Base-by-base conservation (phyloP, 1,140 invertebrate species). In the Glossosoma conforme region DNA sequence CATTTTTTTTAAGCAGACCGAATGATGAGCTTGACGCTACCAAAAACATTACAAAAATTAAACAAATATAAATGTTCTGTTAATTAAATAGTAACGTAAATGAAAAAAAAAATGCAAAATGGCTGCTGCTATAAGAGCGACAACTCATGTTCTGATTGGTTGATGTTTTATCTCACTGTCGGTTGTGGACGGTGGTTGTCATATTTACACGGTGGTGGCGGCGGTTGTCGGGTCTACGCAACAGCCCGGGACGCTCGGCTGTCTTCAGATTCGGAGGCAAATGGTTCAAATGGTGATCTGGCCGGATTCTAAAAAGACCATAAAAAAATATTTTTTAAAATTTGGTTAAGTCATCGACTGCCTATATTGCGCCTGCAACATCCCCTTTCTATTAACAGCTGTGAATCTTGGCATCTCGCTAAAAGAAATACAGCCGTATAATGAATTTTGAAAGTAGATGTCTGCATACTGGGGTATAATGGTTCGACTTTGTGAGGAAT, bases 241-340 rank as follows among this genome's bases (percentile, higher is more conserved):
- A 44, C 41, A 2, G 52, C 52, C 11, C 30, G 24, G 2, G 45
- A 19, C 21, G 14, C 3, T 5, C 14, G 10, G 15, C 21, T 40
- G 1, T 54, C 44, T 10, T 48, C 52, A 60, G 47, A 30, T 38
- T 58, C 49, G 8, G 58, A 47, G 13, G 63, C 63, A 37, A 66
- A 68, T 1, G 70, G 68, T 53, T 69, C 66, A 35, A 69, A 64
- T 2, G 75, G 75, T 15, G 73, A 67, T 17, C 70, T 67, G 11
- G 74, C 71, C 8, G 73, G 60, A 56, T 76, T 77, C 75, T 77
- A 57, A 6, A 62, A 63, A 54, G 36, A 48, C n/a, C 58, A 44
- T 46, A 54, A 55, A 19, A 40, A 35, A 32, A 20, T 2, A 15
- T 48, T 42, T 19, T 44, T 35, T 4, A 22, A 36, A 8, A 33